Base-by-base conservation (phyloP, 2,888 invertebrate species). In the Drosophila fulvimacula region DNA sequence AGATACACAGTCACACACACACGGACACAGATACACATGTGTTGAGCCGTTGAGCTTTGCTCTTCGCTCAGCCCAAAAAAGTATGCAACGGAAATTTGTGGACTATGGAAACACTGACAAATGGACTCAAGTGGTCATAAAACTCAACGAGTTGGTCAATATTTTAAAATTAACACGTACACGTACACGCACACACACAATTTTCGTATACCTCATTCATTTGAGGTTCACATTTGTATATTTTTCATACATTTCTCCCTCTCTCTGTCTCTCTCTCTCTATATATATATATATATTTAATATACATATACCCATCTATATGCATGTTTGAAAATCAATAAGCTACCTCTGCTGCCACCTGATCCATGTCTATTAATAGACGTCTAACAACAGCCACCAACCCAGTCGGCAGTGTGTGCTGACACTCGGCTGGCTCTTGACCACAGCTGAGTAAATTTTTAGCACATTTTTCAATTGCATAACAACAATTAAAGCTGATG, bases 161-260 rank as follows among this genome's bases (percentile, higher is more conserved):
- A 77, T 75, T 85, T 88, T 85, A 70, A 83, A 83, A 83, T 88
- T 77, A 77, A 74, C 86, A 72, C 63, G 44, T 36, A 69, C 19
- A 66, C 44, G 48, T 48, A 48, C 32, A 56, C 48, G 51, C 24
- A 53, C 24, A 55, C 27, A 49, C n/a, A 61, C 39, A 34, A 21
- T 24, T 44, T 44, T 66, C 42, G 59, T 77, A 53, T 51, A 46
- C 38, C 49, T 44, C 46, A 53, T 36, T n/a, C 61, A 41, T 48
- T 49, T 32, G 53, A 34, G 61, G 66, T 34, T 57, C 66, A 41
- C 81, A 83, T 83, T 30, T 30, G 7, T 30, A 7, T 30, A 30
- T 30, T 6, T 30, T 27, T 5, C 27, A 27, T 27, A 27, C 27
- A 27, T 27, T 6, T 6, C 27, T 30, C 27, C 27, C 27, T 30